phyloP scores from a whole-genome alignment of 2,888 invertebrate species.

The Drosophila gaucha region DNA sequence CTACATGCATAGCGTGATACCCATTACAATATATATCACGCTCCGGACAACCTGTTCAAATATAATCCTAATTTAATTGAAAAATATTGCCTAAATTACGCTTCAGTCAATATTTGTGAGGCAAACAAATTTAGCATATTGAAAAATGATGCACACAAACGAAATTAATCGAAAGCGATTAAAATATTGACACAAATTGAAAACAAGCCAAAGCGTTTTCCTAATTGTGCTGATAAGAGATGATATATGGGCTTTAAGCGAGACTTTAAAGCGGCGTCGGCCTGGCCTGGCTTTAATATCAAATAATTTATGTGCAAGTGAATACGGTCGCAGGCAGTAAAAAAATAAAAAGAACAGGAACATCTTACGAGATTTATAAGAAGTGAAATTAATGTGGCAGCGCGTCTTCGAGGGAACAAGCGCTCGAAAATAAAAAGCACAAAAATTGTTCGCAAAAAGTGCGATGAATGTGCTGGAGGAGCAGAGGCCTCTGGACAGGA shows the following conservation, averaged over 20 bases:
- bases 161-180: slow-evolving; percentile 67
- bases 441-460: slow-evolving; percentile 36
- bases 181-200: slow-evolving; percentile 77
- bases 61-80: slow-evolving; percentile 29
- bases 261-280: slow-evolving; percentile 43
- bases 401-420: slow-evolving; percentile 41
- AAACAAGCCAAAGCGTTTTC: slow-evolving; percentile 30
- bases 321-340: slow-evolving; percentile 38
- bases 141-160: slow-evolving; percentile 43
- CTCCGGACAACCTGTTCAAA: slow-evolving; percentile 1
- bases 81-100: slow-evolving; percentile 40
- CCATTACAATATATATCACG: background rate
- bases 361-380: slow-evolving; percentile 75
- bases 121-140: slow-evolving; percentile 32
- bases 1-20: too few species aligned
- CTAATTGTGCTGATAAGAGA: slow-evolving; percentile 55
- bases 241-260: slow-evolving; percentile 53
- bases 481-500: slow-evolving; percentile 27
- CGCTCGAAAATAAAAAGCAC: slow-evolving; percentile 22
- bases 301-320: slow-evolving; percentile 57
- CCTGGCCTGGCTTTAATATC: slow-evolving; percentile 43
- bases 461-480: slow-evolving; percentile 43
- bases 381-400: slow-evolving; percentile 81
- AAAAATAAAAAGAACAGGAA: slow-evolving; percentile 32
- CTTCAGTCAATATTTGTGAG: slow-evolving; percentile 40